phyloP scores from a whole-genome alignment of 2,888 invertebrate genomes.

The Drosophila hamatofila region DNA sequence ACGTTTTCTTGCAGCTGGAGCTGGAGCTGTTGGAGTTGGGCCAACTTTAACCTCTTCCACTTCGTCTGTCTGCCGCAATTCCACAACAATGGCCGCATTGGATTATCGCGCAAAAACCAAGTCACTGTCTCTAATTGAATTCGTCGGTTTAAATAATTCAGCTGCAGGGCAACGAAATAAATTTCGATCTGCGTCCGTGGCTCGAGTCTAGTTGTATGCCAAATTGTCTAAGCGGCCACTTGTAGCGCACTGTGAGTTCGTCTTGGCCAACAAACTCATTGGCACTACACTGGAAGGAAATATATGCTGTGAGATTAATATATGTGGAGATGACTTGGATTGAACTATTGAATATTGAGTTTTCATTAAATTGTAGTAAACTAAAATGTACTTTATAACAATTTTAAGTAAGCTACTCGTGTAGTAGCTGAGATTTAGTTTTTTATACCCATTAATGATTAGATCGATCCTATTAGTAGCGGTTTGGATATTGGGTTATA shows the following conservation, averaged over 20 bases:
- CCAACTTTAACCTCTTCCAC: background rate
- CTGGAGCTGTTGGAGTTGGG: background rate
- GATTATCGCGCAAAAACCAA: slow-evolving; percentile 77
- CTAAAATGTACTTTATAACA: too few relatives aligned
- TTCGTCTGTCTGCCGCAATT: background rate
- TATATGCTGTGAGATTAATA: too few relatives aligned
- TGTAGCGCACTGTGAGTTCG: slow-evolving; percentile 51
- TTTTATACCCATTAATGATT: too few relatives aligned
- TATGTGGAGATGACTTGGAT: background rate
- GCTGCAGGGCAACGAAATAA: slow-evolving; percentile 82
- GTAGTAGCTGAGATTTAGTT: too few relatives aligned
- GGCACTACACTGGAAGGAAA: slow-evolving; percentile 36
- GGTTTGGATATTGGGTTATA: too few relatives aligned
- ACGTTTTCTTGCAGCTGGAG: slow-evolving; percentile 23
- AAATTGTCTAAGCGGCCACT: slow-evolving; percentile 59
- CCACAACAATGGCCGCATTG: slow-evolving; percentile 9
- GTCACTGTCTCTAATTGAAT: slow-evolving; percentile 85
- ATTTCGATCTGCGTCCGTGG: slow-evolving; percentile 60
- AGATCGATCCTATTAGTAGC: too few relatives aligned
- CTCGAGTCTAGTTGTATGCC: slow-evolving; percentile 43
- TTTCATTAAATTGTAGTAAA: too few relatives aligned
- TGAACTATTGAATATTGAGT: too few relatives aligned
- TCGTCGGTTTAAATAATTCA: slow-evolving; percentile 85
- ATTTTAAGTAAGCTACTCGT: too few relatives aligned
- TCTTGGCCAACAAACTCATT: slow-evolving; percentile 32